These are phyloP conservation scores for Pseudotriccus pelzelni DNA, from an alignment of 2,797 vertebrate species.

Conservation along the genomic window DNA sequence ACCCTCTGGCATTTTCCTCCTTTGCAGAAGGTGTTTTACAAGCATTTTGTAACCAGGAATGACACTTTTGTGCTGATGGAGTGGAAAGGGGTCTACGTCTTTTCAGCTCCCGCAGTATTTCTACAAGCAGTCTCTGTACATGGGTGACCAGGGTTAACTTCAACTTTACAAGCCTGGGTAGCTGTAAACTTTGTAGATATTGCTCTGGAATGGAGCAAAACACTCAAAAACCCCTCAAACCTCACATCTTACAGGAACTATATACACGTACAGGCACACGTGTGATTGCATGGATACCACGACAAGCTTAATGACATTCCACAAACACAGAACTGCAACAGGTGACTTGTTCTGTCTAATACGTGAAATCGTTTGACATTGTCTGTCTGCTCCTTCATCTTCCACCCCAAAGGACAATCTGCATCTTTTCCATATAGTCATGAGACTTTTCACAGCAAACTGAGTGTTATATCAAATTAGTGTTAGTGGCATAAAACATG, in stretches of 20 bases:
- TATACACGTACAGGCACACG: fast-evolving
- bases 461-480: neutral
- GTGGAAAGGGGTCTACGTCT: neutral
- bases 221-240: fast-evolving
- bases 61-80: neutral
- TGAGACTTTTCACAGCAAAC: neutral
- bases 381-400: neutral
- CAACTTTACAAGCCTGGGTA: neutral
- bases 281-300: neutral
- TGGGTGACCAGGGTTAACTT: neutral
- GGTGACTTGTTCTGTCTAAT: neutral
- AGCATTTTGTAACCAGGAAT: neutral
- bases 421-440: neutral
- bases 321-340: neutral
- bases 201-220: neutral
- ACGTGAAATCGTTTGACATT: neutral
- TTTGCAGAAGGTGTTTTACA: neutral
- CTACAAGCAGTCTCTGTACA: neutral
- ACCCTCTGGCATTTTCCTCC: neutral
- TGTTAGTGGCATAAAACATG: fast-evolving
- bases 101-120: neutral
- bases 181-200: neutral
- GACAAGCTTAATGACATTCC: neutral
- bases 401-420: neutral
- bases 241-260: neutral